Base-by-base conservation (phyloP, 2,113 vertebrate genomes). In the Sinocyclocheilus anshuiensis region DNA sequence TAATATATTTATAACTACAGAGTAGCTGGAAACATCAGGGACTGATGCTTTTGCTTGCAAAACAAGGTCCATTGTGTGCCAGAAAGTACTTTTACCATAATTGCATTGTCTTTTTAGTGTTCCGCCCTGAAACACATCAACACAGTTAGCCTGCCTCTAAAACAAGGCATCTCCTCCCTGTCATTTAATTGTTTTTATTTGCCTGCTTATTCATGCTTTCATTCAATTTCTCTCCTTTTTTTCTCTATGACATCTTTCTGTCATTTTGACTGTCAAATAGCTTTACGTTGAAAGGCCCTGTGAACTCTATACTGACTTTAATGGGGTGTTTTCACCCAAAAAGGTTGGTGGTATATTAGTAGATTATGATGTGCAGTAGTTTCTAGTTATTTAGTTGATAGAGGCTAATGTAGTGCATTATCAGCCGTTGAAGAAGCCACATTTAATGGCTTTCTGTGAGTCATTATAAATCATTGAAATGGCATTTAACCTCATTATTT, bases 301-400 rank as follows among this genome's bases (percentile, higher is more conserved):
- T 93, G 97, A 97, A 94, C 96, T 98, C 92, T 96, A 96, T 96
- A 93, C 97, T 91, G 96, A 98, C 94, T 97, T 97, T 95, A 95
- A 88, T 93, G 97, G 97, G 94, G 96, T 97, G 84, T 97, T 99
- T 95, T 97, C 95, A 92, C 96, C 95, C 7, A 96, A 96, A 93
- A 96, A 98, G 96, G 97, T 96, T 96, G 94, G 42, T 45, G 42
- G 65, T 85, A 86, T 87, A 77, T 85, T 26, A 29, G 7, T 89
- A 85, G 78, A 85, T 39, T 65, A 24, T 65, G 36, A 79, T 74
- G 22, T 83, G 48, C 33, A 63, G 67, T 87, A 69, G 55, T 79
- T 79, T n/a, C 2, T 50, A 50, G n/a, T 76, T 48, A 26, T 76
- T 76, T 76, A 74, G 20, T n/a, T 74, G 9, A 39, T 74, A 42